Conservation (phyloP, 2,797 vertebrate genomes). For the Rhadinocentrus ornatus region DNA sequence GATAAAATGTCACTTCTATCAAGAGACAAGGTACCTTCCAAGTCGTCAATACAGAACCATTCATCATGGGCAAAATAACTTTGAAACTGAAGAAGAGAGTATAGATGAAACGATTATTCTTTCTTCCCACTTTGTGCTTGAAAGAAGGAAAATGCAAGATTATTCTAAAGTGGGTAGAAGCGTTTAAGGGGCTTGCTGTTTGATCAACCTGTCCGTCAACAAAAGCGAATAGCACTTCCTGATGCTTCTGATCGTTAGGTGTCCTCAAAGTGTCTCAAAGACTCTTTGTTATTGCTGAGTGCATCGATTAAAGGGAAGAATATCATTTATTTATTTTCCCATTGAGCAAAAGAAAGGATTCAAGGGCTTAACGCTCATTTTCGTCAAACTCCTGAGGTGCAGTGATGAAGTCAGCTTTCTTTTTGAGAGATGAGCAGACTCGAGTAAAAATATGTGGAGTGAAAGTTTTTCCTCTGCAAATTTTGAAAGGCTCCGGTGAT, state of each 20-base stretch:
- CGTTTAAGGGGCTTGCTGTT: constrained; percentile 77
- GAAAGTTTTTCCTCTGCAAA: constrained; percentile 63
- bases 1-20: constrained; percentile 82
- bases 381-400: constrained; percentile 74
- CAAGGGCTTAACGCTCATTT: constrained; percentile 75
- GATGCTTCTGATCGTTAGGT: constrained; percentile 79
- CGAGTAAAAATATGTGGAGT: constrained; percentile 53
- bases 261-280: constrained; percentile 84
- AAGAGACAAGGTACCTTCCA: constrained; percentile 77
- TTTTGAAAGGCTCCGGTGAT: constrained; percentile 66
- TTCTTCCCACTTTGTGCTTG: constrained; percentile 71
- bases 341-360: constrained; percentile 72
- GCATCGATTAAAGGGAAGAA: constrained; percentile 77
- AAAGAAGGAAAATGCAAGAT: constrained; percentile 66
- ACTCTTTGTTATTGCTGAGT: constrained; percentile 80
- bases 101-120: constrained; percentile 76
- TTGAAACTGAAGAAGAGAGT: constrained; percentile 69
- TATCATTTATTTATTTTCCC: constrained; percentile 84
- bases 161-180: constrained; percentile 73
- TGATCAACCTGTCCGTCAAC: constrained; percentile 79
- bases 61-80: constrained; percentile 79
- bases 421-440: constrained; percentile 61
- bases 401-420: constrained; percentile 79
- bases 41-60: constrained; percentile 77
- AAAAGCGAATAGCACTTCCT: constrained; percentile 67